Base-by-base conservation (phyloP, 2,888 invertebrate species). In the Teleiodes luculella region DNA sequence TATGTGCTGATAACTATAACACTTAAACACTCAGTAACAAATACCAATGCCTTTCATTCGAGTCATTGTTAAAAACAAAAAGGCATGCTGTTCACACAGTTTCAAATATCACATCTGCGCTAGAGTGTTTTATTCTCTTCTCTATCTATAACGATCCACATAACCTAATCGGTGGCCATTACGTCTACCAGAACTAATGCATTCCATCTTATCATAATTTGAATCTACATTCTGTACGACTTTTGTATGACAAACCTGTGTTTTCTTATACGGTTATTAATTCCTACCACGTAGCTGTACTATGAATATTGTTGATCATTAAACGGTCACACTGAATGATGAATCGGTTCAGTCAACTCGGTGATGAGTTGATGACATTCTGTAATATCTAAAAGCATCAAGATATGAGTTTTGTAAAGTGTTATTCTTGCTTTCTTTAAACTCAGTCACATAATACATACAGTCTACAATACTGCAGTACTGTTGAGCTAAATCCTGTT, bases 131-230 rank as follows among this genome's bases (percentile, higher is more conserved):
- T 54, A 24, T 24, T 24, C 24, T 52, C 41, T 30, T 53, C 54
- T 66, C 70, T 60, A 14, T 41, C 56, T 53, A 43, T 28, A 55
- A 74, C 63, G 30, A 54, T 43, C 67, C 64, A 74, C 74, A 73
- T 65, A 76, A 71, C 74, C 78, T 82, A 85, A 85, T 83, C 79
- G 81, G 72, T 60, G 64, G 72, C 79, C 83, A 87, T 88, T 88
- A 88, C 73, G 74, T 70, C 74, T 89, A 82, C 86, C 88, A 85
- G 86, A 89, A 89, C 89, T 88, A 89, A 89, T 89, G 84, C 78
- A 66, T 72, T 65, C 63, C 68, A 75, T 72, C 83, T 88, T 89
- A 89, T 89, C 89, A 83, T 89, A 88, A 87, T 87, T 85, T 78
- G 82, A 82, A 89, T 89, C 89, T 86, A 83, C 85, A 76, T 83